A percentile compares a stretch with the other conserved stretches of the same genome.
Evolutionary conservation across 2,888 invertebrate species (phyloP).

Genomic region (Idaea straminata): DNA sequence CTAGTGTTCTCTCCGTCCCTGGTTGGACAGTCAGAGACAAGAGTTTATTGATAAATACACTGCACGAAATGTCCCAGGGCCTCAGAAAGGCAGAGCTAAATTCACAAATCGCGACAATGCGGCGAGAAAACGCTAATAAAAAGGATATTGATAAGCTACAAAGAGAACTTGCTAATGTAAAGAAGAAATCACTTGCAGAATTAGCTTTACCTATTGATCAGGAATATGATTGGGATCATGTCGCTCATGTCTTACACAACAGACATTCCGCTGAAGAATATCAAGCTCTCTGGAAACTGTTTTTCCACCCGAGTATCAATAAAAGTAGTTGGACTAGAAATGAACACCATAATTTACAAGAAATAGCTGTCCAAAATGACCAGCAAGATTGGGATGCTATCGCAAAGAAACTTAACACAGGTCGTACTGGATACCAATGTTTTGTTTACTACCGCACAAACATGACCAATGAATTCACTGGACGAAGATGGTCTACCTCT

Average conservation of each 20-base stretch:
- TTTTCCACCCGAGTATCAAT: slow-evolving; percentile 84
- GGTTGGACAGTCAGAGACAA: slow-evolving; percentile 82
- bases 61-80: slow-evolving; percentile 61
- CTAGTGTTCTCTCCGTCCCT: slow-evolving; percentile 60
- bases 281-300: slow-evolving; percentile 85
- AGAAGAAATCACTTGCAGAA: slow-evolving; percentile 41
- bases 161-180: slow-evolving; percentile 39
- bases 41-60: slow-evolving; percentile 66
- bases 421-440: slow-evolving; percentile 84
- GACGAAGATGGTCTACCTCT: slow-evolving; percentile 81
- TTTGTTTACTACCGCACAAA: slow-evolving; percentile 83
- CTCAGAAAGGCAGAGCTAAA: slow-evolving; percentile 39
- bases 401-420: slow-evolving; percentile 76
- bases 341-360: slow-evolving; percentile 51
- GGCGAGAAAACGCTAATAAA: slow-evolving; percentile 28
- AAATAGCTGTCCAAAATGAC: slow-evolving; percentile 51
- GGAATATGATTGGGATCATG: slow-evolving; percentile 81
- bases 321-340: slow-evolving; percentile 58
- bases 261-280: slow-evolving; percentile 84
- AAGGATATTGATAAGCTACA: slow-evolving; percentile 34
- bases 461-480: slow-evolving; percentile 46
- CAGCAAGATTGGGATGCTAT: slow-evolving; percentile 85
- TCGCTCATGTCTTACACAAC: slow-evolving; percentile 67
- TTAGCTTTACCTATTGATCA: slow-evolving; percentile 55
- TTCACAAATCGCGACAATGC: slow-evolving; percentile 40